Percentiles rank a stretch among this genome's conserved stretches.
Evolutionary conservation across 2,888 invertebrate genomes (phyloP).

Genomic region (Oscheius sp.): DNA sequence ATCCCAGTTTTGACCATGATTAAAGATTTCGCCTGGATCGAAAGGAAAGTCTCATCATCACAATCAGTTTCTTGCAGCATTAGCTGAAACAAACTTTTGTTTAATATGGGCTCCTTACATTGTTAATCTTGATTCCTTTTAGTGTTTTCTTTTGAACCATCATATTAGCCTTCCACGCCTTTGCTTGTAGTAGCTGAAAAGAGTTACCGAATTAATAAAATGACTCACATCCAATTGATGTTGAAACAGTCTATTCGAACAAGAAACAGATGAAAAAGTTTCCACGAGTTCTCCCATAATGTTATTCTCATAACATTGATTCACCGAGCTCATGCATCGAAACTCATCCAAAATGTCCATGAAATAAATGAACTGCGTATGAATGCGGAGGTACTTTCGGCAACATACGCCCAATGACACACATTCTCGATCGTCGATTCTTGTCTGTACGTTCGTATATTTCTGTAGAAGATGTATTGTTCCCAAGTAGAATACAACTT

Average conservation of each 20-base stretch:
- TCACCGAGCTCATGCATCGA: background rate
- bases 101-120: background rate
- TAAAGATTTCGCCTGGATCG: background rate
- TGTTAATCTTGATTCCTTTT: background rate
- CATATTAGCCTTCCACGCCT: background rate
- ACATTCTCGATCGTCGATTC: background rate
- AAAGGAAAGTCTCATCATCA: conserved; percentile 9
- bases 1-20: background rate
- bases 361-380: background rate
- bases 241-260: background rate
- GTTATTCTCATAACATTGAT: too few relatives aligned
- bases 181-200: too few relatives aligned
- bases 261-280: background rate
- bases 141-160: background rate
- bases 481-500: background rate
- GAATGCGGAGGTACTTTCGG: too few relatives aligned
- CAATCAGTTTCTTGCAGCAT: background rate
- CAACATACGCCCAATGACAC: background rate
- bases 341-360: background rate
- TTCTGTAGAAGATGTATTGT: too few relatives aligned
- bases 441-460: too few relatives aligned
- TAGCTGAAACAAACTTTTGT: background rate
- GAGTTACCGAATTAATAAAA: too few relatives aligned
- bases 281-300: too few relatives aligned
- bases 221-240: background rate